Conservation (phyloP, 2,113 vertebrate genomes). For the Ameiurus melas region DNA sequence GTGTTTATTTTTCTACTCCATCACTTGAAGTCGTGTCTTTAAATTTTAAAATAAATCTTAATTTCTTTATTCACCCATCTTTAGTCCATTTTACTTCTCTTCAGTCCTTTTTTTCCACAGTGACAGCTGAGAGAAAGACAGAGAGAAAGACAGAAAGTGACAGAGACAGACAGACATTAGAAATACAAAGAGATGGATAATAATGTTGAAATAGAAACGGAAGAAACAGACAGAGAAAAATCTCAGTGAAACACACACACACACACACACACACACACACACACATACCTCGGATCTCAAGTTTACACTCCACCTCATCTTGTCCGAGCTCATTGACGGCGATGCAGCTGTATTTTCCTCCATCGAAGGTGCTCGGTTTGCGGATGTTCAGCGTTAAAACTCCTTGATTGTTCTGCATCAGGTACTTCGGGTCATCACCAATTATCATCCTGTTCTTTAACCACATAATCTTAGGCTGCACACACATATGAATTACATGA, state of each 20-base stretch:
- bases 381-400: conserved; percentile 87
- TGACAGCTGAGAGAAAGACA: neutral
- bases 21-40: neutral
- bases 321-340: conserved; percentile 66
- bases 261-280: neutral
- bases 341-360: conserved; percentile 81
- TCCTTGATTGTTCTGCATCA: conserved; percentile 86
- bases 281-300: conserved; percentile 76
- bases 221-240: neutral
- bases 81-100: neutral
- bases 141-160: neutral
- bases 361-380: conserved; percentile 81
- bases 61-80: neutral
- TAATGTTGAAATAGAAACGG: neutral
- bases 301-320: conserved; percentile 76
- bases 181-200: neutral
- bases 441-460: conserved; percentile 89
- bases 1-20: neutral
- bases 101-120: conserved; percentile 45
- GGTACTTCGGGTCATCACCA: conserved; percentile 80
- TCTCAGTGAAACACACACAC: neutral
- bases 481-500: conserved; percentile 14
- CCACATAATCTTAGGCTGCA: conserved; percentile 86
- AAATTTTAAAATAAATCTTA: neutral
- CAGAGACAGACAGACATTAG: neutral